Conservation (phyloP, 2,888 invertebrate species). For the Pterostichus madidus region DNA sequence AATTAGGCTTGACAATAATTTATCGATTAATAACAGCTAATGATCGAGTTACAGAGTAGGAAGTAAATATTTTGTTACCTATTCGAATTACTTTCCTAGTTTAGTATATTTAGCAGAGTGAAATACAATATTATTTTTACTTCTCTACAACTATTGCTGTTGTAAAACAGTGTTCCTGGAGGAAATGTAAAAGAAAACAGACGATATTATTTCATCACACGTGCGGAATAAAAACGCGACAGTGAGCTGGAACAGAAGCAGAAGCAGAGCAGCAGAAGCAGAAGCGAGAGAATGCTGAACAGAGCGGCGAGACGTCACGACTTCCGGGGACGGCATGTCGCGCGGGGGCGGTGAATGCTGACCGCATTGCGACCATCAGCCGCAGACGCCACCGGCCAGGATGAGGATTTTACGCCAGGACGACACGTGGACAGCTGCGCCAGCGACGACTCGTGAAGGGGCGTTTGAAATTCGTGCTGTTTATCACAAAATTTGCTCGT, state of each 20-base stretch:
- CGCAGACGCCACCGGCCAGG: conserved; percentile 27
- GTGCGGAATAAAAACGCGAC: conserved; percentile 35
- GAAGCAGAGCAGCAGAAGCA: neutral
- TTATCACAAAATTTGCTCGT: no score
- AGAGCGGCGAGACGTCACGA: neutral
- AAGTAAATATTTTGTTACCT: no score
- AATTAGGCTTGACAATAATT: no score
- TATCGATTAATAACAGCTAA: no score
- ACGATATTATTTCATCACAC: conserved; percentile 36
- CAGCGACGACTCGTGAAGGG: neutral
- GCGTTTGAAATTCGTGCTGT: neutral
- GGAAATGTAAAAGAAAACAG: conserved; percentile 25
- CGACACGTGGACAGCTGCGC: conserved; percentile 35
- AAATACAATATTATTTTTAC: neutral
- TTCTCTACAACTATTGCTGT: neutral
- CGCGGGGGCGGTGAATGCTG: conserved; percentile 17
- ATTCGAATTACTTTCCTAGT: no score
- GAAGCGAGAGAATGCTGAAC: no score
- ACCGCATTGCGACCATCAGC: conserved; percentile 64
- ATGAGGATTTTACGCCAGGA: conserved; percentile 46
- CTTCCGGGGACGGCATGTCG: conserved; percentile 11
- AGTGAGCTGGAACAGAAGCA: conserved; percentile 12
- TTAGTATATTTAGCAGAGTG: no score
- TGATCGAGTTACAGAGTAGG: no score
- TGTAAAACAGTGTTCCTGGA: neutral